phyloP scores from a whole-genome alignment of 64 coral and sea anemone species.

The Montipora cactus region DNA sequence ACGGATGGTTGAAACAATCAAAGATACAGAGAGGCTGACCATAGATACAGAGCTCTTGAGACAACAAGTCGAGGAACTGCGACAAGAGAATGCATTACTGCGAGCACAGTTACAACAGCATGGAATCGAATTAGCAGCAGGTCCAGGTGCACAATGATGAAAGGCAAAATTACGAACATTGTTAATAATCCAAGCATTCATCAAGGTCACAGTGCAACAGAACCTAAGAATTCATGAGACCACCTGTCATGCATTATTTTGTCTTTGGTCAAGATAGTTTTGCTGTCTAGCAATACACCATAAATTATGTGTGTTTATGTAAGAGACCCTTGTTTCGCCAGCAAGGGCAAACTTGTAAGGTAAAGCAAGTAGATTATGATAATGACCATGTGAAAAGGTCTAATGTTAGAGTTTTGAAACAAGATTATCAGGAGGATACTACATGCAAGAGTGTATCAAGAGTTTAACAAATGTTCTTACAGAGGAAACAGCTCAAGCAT shows the following conservation, averaged over 20 bases:
- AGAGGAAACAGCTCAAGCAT: too few species aligned
- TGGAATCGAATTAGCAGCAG: slow-evolving; percentile 80
- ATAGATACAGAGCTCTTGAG: slow-evolving; percentile 88
- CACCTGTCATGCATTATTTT: too few species aligned
- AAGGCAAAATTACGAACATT: not conserved
- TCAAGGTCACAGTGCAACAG: not conserved
- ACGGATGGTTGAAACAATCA: slow-evolving; percentile 90
- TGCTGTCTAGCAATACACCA: too few species aligned
- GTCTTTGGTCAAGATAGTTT: too few species aligned
- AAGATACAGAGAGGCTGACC: slow-evolving; percentile 82
- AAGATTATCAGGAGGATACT: too few species aligned
- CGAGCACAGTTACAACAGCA: slow-evolving; percentile 93
- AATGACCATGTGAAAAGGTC: too few species aligned
- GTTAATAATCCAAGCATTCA: not conserved
- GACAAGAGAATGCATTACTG: slow-evolving; percentile 92
- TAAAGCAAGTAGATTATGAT: too few species aligned
- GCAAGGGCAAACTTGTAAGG: too few species aligned
- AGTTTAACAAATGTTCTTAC: too few species aligned
- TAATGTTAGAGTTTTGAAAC: too few species aligned
- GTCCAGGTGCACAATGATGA: not conserved
- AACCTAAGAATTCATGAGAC: not conserved
- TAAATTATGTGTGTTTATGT: not conserved
- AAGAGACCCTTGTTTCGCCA: not conserved
- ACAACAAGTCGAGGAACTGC: slow-evolving; percentile 91
- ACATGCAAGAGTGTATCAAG: too few species aligned